Evolutionary conservation across 2,113 vertebrate species (phyloP), one percentile per base, ranked within the genome.

Genomic region (Hepsetus odoe): DNA sequence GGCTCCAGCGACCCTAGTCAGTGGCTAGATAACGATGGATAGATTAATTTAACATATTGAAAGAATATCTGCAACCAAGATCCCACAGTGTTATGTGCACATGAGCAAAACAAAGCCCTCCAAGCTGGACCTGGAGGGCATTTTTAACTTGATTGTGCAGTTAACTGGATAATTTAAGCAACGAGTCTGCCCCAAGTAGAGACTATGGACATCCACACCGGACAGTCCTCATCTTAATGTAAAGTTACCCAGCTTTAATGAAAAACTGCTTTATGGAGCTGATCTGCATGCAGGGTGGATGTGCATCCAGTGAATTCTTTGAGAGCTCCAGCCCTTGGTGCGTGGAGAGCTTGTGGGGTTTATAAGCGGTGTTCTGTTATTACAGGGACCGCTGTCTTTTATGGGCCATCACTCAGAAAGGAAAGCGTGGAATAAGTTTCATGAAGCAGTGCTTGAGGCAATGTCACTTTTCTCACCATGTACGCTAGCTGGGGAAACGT

Each of bases 391-490:
- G 74, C 66, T 75, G 69, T 49, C 74, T 83, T 80, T 83, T 77
- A 80, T 69, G 80, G 53, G 28, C 76, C 62, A 59, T 77, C 76
- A 68, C 69, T 78, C 80, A 62, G 38, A 80, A 80, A 49, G 59
- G 74, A 61, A 55, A 76, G 68, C 61, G 6, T 72, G 65, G 68
- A 83, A 76, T 72, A 76, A 55, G 77, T 80, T 83, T 80, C 56
- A 9, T 61, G 56, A 40, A 72, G 51, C 61, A 49, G 64, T 40
- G 77, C 82, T 80, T n/a, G 73, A 64, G 82, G 77, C 82, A 83
- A 83, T 76, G 82, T 83, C 82, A 83, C n/a, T 49, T 53, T 62
- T 80, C 40, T 46, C 56, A 46, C 76, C 74, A 53, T 32, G 40
- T 68, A 62, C n/a, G 51, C 70, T 69, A 32, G 62, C 49, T 67